Conservation (phyloP, 2,888 invertebrate species). For the Ectropis crepuscularia region DNA sequence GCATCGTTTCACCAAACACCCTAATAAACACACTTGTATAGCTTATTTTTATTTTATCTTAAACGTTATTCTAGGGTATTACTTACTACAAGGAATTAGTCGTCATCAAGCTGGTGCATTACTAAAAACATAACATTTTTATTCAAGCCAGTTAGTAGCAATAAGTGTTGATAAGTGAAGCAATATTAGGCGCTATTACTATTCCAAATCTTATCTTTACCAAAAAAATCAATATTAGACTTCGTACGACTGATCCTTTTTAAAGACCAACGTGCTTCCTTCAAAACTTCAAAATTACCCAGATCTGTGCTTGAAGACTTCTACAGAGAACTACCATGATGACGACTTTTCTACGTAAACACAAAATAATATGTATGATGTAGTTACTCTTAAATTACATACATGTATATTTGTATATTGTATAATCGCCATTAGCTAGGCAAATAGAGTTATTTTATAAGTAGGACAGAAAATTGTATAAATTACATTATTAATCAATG, state of each 20-base stretch:
- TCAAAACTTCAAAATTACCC: neutral
- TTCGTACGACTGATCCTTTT: constrained; percentile 7
- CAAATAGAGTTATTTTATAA: neutral
- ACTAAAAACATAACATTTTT: constrained; percentile 5
- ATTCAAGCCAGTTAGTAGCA: constrained; percentile 18
- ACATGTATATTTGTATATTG: too few species aligned
- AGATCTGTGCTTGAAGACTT: constrained; percentile 23
- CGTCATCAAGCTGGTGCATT: constrained; percentile 28
- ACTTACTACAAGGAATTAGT: constrained; percentile 10
- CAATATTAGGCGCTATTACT: constrained; percentile 3
- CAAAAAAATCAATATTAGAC: constrained; percentile 25
- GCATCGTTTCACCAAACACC: too few species aligned
- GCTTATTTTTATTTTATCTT: neutral
- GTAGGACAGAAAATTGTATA: neutral
- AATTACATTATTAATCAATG: neutral
- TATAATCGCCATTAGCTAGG: neutral
- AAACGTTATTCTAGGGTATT: neutral
- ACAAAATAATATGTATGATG: constrained; percentile 14
- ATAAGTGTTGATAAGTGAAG: constrained; percentile 11
- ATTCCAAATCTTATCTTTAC: constrained; percentile 27
- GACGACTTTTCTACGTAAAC: constrained; percentile 30
- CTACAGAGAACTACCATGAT: constrained; percentile 40
- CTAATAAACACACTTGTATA: too few species aligned
- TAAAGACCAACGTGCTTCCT: constrained; percentile 4
- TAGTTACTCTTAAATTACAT: constrained; percentile 20